Evolutionary conservation across 2,113 vertebrate species (phyloP), one percentile per base, ranked within the genome.

Genomic region (Tetrax tetrax): DNA sequence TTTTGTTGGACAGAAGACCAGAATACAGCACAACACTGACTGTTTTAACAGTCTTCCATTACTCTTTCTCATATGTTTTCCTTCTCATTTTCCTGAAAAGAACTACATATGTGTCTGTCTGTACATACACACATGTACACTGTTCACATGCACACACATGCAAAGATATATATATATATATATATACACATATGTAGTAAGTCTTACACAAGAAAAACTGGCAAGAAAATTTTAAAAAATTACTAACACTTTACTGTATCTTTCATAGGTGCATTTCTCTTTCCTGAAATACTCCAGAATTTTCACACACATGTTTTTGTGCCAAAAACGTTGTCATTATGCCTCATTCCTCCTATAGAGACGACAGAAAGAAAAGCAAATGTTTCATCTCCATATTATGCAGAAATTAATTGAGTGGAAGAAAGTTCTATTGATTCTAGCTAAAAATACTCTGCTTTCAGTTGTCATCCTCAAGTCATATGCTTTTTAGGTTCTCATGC

Each of bases 391-490:
- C 74, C 21, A 10, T 63, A 75, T 64, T 78, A 57, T 94, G 56
- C n/a, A 84, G 60, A 93, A 91, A 83, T 86, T 96, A 97, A 97
- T 89, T 90, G 72, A 95, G 93, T 97, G 86, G 50, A 96, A 97
- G 86, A 66, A 90, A 88, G n/a, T 92, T 92, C 66, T 94, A 79
- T 90, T 20, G 35, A 95, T 83, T 95, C 61, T 45, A 80, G 33
- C 71, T 66, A 69, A 96, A 97, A 95, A 93, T 89, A 94, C 11
- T 6, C 31, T 69, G 25, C 66, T 88, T 93, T 82, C 45, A 38
- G 63, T 95, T 97, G 94, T 90, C 74, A 97, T 95, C 37, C 51
- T 83, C 64, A 65, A 63, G 56, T 97, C 89, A 63, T 54, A 87
- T 93, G 74, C 61, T 89, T 94, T 89, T 94, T 88, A 96, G 89